phyloP scores from a whole-genome alignment of 2,797 vertebrate species.

The Threskiornis aethiopicus region DNA sequence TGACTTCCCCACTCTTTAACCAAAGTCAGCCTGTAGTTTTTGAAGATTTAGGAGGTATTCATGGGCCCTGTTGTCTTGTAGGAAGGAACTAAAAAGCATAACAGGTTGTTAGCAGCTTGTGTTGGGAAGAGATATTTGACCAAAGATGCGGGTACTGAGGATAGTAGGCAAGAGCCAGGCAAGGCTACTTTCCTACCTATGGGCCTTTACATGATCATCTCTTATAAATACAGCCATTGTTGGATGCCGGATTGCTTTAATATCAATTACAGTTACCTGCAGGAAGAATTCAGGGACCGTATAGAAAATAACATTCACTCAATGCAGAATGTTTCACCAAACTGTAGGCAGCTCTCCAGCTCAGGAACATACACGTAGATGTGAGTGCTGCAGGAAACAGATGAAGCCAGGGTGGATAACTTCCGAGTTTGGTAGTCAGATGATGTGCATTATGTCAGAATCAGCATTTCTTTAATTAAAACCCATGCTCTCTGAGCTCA shows the following conservation, averaged over 20 bases:
- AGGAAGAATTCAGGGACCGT: not conserved
- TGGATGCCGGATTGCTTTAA: not conserved
- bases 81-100: not conserved
- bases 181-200: not conserved
- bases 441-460: not conserved
- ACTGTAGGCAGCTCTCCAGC: not conserved
- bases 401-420: not conserved
- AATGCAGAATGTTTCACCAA: not conserved
- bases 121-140: not conserved
- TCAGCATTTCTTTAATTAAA: slow-evolving; percentile 25
- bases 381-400: not conserved
- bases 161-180: not conserved
- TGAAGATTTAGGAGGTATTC: not conserved
- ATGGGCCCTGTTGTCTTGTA: not conserved
- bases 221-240: not conserved
- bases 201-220: not conserved
- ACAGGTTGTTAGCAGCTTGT: not conserved
- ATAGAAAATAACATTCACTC: not conserved
- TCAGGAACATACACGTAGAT: not conserved
- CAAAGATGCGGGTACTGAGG: not conserved
- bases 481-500: not conserved
- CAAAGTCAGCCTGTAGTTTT: not conserved
- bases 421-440: not conserved
- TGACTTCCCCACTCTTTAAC: not conserved
- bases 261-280: not conserved